These are phyloP conservation scores for Mola mola DNA, from an alignment of 2,113 vertebrate genomes.

Conservation along the genomic window DNA sequence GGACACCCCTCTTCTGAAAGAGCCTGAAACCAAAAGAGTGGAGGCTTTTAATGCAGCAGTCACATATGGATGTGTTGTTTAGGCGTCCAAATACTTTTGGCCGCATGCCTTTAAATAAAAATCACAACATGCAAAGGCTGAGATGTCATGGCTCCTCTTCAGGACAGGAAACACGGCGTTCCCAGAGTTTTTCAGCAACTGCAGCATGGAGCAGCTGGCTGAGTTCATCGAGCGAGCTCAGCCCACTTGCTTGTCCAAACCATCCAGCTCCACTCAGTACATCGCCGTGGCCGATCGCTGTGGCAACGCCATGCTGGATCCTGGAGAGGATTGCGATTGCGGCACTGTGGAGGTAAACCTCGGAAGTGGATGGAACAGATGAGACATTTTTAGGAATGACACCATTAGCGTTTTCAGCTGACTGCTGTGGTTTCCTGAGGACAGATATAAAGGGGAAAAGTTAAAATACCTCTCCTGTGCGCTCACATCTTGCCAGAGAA, in stretches of 20 bases:
- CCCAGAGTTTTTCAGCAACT: conserved; percentile 87
- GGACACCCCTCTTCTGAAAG: no score
- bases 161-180: conserved; percentile 56
- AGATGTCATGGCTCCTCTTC: neutral
- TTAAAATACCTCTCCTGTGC: conserved; percentile 31
- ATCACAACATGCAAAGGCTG: no score
- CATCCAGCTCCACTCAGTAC: conserved; percentile 33
- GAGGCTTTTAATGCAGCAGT: no score
- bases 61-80: neutral
- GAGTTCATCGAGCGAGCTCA: conserved; percentile 79
- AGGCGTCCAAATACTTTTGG: neutral
- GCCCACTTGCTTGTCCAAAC: conserved; percentile 81
- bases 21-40: no score
- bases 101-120: neutral
- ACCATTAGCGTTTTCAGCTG: neutral
- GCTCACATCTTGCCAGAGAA: conserved; percentile 15
- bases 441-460: neutral
- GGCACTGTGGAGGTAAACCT: conserved; percentile 81
- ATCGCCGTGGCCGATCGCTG: conserved; percentile 82
- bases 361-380: neutral
- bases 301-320: conserved; percentile 88
- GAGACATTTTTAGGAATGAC: neutral
- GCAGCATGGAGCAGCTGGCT: conserved; percentile 84
- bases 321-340: conserved; percentile 92
- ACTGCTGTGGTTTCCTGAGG: conserved; percentile 16